phyloP scores from a whole-genome alignment of 2,113 vertebrate genomes.

The Lichenostomus cassidix region DNA sequence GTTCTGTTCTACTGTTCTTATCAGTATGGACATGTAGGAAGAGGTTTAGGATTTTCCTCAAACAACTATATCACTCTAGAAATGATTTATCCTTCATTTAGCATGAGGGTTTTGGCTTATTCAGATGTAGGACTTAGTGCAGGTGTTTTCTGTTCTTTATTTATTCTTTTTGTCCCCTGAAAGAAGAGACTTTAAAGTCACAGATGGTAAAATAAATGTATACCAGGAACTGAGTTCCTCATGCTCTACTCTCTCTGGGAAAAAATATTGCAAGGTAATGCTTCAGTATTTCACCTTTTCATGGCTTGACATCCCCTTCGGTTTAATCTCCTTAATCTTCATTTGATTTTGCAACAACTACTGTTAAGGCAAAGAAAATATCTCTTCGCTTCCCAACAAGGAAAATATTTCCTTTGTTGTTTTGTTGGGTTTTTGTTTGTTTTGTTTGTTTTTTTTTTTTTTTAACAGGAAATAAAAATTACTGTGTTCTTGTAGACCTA shows the following conservation, averaged over 20 bases:
- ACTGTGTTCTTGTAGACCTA: not conserved
- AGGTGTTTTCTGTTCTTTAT: not conserved
- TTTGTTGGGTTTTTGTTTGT: not conserved
- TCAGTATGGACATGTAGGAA: not conserved
- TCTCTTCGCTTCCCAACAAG: not conserved
- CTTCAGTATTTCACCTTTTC: not conserved
- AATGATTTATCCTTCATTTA: not conserved
- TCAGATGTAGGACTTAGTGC: not conserved
- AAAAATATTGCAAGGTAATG: not conserved
- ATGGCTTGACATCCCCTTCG: not conserved
- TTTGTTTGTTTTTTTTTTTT: not conserved
- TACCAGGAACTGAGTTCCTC: not conserved
- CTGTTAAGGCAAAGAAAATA: not conserved
- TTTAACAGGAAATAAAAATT: not conserved
- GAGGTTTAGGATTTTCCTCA: not conserved
- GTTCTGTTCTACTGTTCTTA: not conserved
- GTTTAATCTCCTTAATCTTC: not conserved
- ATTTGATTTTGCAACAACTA: not conserved
- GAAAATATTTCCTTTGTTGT: not conserved
- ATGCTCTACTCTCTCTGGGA: not conserved
- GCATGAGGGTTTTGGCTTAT: not conserved
- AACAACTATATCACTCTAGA: not conserved
- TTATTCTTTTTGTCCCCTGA: not conserved
- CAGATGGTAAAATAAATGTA: not conserved
- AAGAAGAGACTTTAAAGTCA: not conserved